A percentile compares a stretch with the other conserved stretches of the same genome.
Conservation (phyloP, 2,797 vertebrate species). For the Galago senegalensis region DNA sequence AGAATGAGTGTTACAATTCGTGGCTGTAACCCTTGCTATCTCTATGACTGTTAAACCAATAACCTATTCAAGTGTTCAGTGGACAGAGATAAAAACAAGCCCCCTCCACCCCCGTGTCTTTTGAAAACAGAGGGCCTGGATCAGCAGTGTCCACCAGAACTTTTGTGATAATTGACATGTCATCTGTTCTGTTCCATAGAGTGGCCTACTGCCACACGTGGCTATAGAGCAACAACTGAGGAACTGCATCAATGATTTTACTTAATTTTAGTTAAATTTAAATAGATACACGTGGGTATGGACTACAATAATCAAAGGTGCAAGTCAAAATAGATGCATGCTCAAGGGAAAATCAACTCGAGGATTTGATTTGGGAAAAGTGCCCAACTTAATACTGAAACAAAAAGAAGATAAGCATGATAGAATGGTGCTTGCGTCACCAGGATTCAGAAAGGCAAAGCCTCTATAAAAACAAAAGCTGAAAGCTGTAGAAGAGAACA, state of each 20-base stretch:
- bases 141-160: neutral
- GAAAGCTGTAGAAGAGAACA: neutral
- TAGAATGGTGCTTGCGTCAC: neutral
- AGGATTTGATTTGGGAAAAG: neutral
- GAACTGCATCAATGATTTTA: neutral
- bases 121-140: neutral
- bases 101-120: neutral
- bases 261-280: conserved; percentile 3
- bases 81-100: neutral
- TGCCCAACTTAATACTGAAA: neutral
- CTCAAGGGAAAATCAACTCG: neutral
- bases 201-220: neutral
- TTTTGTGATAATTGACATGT: neutral
- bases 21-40: neutral
- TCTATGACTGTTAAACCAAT: neutral
- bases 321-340: neutral
- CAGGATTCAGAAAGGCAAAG: neutral
- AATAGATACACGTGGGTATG: neutral
- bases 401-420: neutral
- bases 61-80: neutral
- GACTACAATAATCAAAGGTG: neutral
- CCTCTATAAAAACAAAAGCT: neutral
- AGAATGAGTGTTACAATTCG: neutral
- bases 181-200: neutral
- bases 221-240: neutral